Percentiles rank a stretch among this genome's conserved stretches.
Evolutionary conservation across 2,113 vertebrate genomes (phyloP).

Genomic region (Neodontobutis hainanensis): DNA sequence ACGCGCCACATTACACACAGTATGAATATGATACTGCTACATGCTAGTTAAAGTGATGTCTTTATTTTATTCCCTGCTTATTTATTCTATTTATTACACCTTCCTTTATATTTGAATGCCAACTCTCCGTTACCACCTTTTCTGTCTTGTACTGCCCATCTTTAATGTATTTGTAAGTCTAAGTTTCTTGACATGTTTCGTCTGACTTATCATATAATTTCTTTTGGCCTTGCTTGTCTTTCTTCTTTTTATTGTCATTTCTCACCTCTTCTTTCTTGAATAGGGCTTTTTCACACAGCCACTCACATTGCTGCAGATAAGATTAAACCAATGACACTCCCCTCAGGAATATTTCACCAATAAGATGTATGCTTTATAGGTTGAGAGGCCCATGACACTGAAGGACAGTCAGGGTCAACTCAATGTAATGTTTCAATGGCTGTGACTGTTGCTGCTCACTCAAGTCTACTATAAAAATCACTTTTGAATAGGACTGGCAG

Average conservation of each 20-base stretch:
- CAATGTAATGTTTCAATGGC: constrained; percentile 18
- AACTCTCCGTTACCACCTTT: neutral
- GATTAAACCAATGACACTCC: constrained; percentile 34
- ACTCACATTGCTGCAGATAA: constrained; percentile 45
- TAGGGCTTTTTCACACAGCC: constrained; percentile 13
- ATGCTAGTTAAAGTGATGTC: no score
- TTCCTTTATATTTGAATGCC: neutral
- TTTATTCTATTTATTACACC: neutral
- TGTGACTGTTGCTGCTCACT: neutral
- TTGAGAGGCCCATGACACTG: constrained; percentile 36
- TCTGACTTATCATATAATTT: no score
- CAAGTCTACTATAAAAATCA: neutral
- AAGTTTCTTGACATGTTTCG: neutral
- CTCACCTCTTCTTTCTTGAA: neutral
- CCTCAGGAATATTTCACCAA: constrained; percentile 41
- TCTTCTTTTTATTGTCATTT: neutral
- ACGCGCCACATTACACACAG: no score
- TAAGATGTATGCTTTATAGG: constrained; percentile 52
- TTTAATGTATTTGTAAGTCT: neutral
- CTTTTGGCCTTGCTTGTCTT: neutral
- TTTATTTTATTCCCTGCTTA: no score
- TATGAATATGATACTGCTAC: no score
- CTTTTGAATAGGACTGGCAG: neutral
- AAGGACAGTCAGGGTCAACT: constrained; percentile 50
- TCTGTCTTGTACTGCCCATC: neutral